These are phyloP conservation scores for Ciconia stormi DNA, from an alignment of 2,113 vertebrate genomes.

Conservation along the genomic window DNA sequence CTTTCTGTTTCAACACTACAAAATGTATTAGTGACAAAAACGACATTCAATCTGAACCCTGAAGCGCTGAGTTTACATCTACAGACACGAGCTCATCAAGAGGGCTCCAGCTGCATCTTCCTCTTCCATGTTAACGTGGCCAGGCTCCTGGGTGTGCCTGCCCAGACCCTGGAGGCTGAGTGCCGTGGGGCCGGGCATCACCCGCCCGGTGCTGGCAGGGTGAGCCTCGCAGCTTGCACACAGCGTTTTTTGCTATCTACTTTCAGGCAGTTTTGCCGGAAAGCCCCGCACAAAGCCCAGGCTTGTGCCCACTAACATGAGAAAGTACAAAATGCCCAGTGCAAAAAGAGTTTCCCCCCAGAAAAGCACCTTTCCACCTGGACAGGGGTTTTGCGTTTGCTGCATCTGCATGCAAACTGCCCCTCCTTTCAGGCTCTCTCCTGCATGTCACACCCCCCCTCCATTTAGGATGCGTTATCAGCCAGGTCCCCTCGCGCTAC, in stretches of 20 bases:
- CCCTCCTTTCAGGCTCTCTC: not conserved
- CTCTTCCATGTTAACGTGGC: accelerated
- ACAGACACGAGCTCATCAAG: not conserved
- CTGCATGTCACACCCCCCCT: not conserved
- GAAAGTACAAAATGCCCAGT: not conserved
- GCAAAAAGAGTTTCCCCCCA: not conserved
- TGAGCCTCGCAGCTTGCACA: not conserved
- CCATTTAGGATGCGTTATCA: accelerated
- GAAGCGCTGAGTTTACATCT: not conserved
- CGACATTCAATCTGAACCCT: not conserved
- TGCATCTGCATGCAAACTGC: not conserved
- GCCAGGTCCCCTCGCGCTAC: not conserved
- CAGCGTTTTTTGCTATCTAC: not conserved
- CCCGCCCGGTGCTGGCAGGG: not conserved
- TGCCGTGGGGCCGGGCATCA: not conserved
- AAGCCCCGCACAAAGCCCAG: not conserved
- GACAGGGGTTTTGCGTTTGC: not conserved
- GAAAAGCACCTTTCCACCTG: not conserved
- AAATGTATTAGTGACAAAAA: not conserved
- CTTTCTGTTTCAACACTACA: not conserved
- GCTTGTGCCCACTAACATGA: accelerated
- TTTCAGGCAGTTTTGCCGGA: not conserved
- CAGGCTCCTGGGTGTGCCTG: not conserved
- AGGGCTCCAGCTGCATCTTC: not conserved
- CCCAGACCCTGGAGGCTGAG: not conserved